Conservation (phyloP, 2,113 vertebrate genomes). For the Cinclus cinclus region DNA sequence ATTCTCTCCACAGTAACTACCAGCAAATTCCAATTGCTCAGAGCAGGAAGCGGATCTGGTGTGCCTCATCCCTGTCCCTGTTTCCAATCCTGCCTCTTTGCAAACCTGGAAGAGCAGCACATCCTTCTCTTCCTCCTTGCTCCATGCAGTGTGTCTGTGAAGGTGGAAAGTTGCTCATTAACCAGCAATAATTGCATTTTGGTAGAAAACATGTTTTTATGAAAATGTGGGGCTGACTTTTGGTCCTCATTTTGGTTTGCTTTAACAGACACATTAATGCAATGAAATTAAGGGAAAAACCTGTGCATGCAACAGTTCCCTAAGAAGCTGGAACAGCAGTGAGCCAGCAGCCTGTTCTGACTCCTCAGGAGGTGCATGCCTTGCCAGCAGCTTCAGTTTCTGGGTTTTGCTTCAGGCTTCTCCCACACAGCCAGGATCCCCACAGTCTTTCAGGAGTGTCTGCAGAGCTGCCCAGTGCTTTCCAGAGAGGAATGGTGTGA, state of each 20-base stretch:
- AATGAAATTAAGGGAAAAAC: neutral
- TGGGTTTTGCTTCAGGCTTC: neutral
- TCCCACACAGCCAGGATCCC: accelerated
- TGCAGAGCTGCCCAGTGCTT: neutral
- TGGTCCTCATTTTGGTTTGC: neutral
- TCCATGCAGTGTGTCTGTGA: neutral
- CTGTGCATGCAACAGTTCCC: neutral
- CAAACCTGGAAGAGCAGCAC: neutral
- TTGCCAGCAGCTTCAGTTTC: accelerated
- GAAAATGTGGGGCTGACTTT: neutral
- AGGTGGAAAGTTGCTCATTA: neutral
- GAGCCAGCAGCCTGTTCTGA: too few species aligned
- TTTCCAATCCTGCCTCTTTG: neutral
- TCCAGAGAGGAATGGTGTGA: neutral
- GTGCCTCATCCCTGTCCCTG: neutral
- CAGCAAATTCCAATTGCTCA: accelerated
- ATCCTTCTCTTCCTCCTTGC: neutral
- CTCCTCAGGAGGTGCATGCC: neutral
- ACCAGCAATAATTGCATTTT: neutral
- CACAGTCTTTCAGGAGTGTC: neutral
- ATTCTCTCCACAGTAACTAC: neutral
- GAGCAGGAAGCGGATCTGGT: neutral
- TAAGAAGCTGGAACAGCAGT: accelerated
- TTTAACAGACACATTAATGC: neutral
- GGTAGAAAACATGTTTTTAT: neutral